Percentiles rank a stretch among this genome's conserved stretches.
Conservation (phyloP, 2,888 invertebrate genomes). For the Eupithecia subfuscata region DNA sequence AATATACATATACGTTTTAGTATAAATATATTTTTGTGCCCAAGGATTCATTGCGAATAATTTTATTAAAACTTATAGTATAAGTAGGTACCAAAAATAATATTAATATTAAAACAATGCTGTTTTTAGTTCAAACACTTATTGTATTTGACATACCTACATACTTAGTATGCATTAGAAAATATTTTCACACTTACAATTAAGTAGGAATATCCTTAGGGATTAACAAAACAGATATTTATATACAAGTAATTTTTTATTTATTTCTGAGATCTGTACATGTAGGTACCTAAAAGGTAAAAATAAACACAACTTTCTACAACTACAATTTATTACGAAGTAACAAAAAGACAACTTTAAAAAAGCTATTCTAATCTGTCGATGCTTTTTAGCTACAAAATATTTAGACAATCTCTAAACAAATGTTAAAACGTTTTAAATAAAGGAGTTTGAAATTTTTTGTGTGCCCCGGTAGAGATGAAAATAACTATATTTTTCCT, state of each 20-base stretch:
- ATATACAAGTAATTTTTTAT: constrained; percentile 12
- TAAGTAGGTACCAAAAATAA: background rate
- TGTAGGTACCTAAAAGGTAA: constrained; percentile 36
- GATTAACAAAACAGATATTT: constrained; percentile 23
- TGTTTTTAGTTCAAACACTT: background rate
- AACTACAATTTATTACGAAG: constrained; percentile 32
- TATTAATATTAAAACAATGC: background rate
- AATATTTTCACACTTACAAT: background rate
- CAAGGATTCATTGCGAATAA: background rate
- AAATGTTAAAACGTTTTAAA: background rate
- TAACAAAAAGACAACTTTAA: constrained; percentile 13
- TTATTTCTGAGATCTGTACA: constrained; percentile 31
- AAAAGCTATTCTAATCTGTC: background rate
- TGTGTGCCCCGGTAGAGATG: no score
- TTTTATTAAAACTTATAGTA: background rate
- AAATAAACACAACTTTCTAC: constrained; percentile 27
- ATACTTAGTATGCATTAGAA: background rate
- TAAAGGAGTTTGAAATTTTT: background rate
- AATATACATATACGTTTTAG: background rate
- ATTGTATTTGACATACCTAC: constrained; percentile 2
- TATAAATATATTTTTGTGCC: background rate
- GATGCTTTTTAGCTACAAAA: background rate
- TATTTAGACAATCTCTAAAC: background rate
- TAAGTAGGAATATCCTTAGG: constrained; percentile 3
- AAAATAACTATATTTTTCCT: no score